Conservation (phyloP, 2,113 vertebrate species). For the Pleuronectes platessa region DNA sequence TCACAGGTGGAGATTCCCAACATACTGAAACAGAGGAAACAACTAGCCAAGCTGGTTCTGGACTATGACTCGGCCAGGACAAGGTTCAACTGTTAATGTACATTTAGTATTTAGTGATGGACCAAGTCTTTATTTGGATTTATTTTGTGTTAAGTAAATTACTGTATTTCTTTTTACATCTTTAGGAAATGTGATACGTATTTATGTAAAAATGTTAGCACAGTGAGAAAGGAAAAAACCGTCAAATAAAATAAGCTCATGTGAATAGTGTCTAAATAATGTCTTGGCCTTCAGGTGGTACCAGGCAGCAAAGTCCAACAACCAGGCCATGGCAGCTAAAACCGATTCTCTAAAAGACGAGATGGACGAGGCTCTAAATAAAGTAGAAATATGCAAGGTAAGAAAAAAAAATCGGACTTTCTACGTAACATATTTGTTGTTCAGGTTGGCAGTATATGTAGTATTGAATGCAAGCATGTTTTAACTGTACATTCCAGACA, state of each 20-base stretch:
- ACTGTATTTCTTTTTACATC: not conserved
- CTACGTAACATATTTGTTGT: not conserved
- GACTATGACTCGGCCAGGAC: slow-evolving; percentile 96
- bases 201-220: too few species aligned
- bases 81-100: slow-evolving; percentile 78
- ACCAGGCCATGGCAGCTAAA: slow-evolving; percentile 92
- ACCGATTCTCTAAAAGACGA: slow-evolving; percentile 95
- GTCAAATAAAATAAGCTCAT: not conserved
- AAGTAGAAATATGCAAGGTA: slow-evolving; percentile 92
- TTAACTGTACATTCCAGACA: slow-evolving; percentile 23
- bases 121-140: not conserved
- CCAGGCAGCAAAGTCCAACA: slow-evolving; percentile 91
- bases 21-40: slow-evolving; percentile 95
- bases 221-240: not conserved
- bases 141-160: not conserved
- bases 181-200: not conserved
- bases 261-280: not conserved
- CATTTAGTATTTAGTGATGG: not conserved
- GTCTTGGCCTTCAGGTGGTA: slow-evolving; percentile 81
- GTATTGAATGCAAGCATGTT: not conserved
- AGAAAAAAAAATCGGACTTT: too few species aligned
- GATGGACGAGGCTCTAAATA: slow-evolving; percentile 97
- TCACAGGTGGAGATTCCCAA: slow-evolving; percentile 93
- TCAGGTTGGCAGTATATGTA: not conserved
- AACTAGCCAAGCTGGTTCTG: slow-evolving; percentile 92